A percentile compares a stretch with the other conserved stretches of the same genome.
These are phyloP conservation scores for Squalus acanthias DNA, from an alignment of 2,797 vertebrate species.

Conservation along the genomic window DNA sequence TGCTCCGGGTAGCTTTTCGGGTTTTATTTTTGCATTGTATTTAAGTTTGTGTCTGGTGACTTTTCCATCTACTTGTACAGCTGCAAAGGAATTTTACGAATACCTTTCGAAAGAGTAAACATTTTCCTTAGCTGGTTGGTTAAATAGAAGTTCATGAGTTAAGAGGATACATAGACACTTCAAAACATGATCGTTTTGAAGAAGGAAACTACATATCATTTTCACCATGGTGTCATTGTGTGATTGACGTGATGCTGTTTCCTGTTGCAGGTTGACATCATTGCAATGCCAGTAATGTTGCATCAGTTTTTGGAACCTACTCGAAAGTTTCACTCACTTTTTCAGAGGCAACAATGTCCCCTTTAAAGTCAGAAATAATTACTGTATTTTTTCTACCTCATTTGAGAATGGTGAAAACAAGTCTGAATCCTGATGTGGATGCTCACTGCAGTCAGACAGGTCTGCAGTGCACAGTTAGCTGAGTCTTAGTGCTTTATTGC, in stretches of 20 bases:
- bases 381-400: no score
- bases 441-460: no score
- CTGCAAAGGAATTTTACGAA: background rate
- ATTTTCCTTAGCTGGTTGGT: background rate
- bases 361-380: no score
- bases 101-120: background rate
- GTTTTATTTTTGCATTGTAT: background rate
- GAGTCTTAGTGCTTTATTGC: background rate
- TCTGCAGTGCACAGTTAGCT: no score
- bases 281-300: background rate
- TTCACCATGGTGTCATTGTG: background rate
- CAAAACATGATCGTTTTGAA: background rate
- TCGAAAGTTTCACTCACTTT: background rate
- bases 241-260: background rate
- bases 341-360: background rate
- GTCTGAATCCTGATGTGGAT: no score
- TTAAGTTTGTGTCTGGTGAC: background rate
- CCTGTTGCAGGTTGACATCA: background rate
- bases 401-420: no score
- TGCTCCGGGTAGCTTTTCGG: background rate
- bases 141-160: background rate
- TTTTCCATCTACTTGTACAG: background rate
- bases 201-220: no score
- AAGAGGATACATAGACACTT: background rate
- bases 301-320: background rate